phyloP scores from a whole-genome alignment of 2,797 vertebrate species.

The Rhinella marina region DNA sequence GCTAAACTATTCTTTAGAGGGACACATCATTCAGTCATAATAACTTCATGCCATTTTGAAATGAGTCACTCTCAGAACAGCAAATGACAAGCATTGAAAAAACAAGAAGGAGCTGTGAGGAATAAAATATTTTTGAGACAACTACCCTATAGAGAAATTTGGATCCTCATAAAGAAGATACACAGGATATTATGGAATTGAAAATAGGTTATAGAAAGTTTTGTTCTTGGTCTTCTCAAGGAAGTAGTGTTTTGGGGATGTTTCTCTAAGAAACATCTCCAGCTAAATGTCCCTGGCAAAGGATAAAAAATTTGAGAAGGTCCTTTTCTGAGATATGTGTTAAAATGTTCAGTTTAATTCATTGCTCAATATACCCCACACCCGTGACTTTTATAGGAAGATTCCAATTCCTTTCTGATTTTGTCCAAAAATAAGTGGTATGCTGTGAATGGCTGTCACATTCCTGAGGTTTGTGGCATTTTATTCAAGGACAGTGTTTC shows the following conservation, averaged over 20 bases:
- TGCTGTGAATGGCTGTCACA: slow-evolving; percentile 9
- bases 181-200: no score
- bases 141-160: no score
- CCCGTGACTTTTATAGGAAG: not conserved
- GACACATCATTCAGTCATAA: not conserved
- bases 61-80: slow-evolving; percentile 19
- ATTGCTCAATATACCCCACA: not conserved
- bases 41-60: slow-evolving; percentile 12
- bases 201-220: no score
- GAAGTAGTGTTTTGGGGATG: no score
- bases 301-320: no score
- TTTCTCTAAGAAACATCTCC: no score
- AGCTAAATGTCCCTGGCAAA: no score
- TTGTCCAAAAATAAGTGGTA: not conserved
- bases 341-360: not conserved
- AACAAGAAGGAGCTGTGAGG: no score
- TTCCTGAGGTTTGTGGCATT: slow-evolving; percentile 6
- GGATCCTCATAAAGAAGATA: no score
- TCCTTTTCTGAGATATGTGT: no score
- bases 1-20: not conserved
- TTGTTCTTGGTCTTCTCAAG: no score
- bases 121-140: not conserved
- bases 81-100: not conserved
- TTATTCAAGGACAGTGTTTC: slow-evolving; percentile 44
- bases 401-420: not conserved